Base-by-base conservation (phyloP, 2,888 invertebrate species). In the Dione juno region DNA sequence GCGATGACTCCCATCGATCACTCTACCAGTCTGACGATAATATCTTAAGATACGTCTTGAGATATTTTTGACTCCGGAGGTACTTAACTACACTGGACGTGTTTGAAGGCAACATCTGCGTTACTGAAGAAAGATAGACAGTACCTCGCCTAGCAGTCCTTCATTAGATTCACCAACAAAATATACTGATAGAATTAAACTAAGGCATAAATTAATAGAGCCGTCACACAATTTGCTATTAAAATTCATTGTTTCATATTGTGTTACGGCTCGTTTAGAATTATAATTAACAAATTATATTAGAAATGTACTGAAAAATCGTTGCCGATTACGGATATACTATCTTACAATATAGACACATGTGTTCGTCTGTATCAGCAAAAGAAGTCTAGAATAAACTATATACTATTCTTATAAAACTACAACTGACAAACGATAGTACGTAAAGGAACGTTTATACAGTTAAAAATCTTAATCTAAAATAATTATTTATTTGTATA, bases 361-460 rank as follows among this genome's bases (percentile, higher is more conserved):
- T 21, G 37, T 37, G 28, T 61, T 68, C 67, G 58, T 19, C 58
- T 59, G 70, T 67, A 66, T 37, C 70, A 70, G 74, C 69, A 59
- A 75, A 74, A 43, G 19, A 70, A 69, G 21, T 11, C 21, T 11
- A 58, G 57, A 63, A 21, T 68, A 69, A 71, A 72, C 66, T 71
- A 69, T 72, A 72, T 16, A 50, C 72, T 74, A 70, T 54, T 59
- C 70, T 71, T 71, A 70, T n/a, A 72, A 74, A 71, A 72, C 74
- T 75, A 75, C 66, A 67, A 76, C 67, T 68, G 35, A 73, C 61
- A 76, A 75, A 75, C 74, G 74, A 74, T 61, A 61, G 28, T 75
- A 75, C 54, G 41, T 77, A 80, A 84, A 81, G 80, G 78, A 84
- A 84, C 82, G 72, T 78, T 77, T 75, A 77, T 79, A 79, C 73